phyloP scores from a whole-genome alignment of 2,888 invertebrate species.

The Allophyes oxyacanthae region DNA sequence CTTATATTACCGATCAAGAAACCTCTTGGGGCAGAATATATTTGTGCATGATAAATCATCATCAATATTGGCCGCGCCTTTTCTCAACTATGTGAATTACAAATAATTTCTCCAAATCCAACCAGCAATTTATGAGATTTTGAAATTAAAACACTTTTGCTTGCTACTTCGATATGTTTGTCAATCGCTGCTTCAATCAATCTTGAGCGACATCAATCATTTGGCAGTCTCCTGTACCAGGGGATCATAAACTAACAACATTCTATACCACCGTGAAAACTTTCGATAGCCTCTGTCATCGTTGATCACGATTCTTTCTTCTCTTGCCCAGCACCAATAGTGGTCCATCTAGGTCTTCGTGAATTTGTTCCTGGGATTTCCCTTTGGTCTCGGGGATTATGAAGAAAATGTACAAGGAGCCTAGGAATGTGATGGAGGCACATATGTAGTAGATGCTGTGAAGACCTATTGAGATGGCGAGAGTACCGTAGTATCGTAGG shows the following conservation, averaged over 20 bases:
- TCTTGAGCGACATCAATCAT: slow-evolving; percentile 44
- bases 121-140: slow-evolving; percentile 4
- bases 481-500: slow-evolving; percentile 80
- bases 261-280: slow-evolving; percentile 57
- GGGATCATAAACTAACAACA: slow-evolving; percentile 34
- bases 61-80: too few species aligned
- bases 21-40: slow-evolving; percentile 5
- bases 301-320: slow-evolving; percentile 65
- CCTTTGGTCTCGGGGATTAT: slow-evolving; percentile 81
- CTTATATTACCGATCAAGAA: too few species aligned
- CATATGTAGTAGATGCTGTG: slow-evolving; percentile 83
- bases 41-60: not conserved
- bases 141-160: slow-evolving; percentile 3
- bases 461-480: slow-evolving; percentile 77
- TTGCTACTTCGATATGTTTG: slow-evolving; percentile 45
- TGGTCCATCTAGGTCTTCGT: slow-evolving; percentile 75
- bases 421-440: slow-evolving; percentile 77
- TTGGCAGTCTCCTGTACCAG: slow-evolving; percentile 44
- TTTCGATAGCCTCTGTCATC: slow-evolving; percentile 71
- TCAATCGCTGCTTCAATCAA: slow-evolving; percentile 29
- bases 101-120: slow-evolving; percentile 9
- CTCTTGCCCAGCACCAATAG: slow-evolving; percentile 59
- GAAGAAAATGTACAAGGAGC: slow-evolving; percentile 74
- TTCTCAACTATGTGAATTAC: not conserved
- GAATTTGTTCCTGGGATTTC: slow-evolving; percentile 77